Evolutionary conservation across 1,140 invertebrate species (phyloP).

Genomic region (Coptotermes formosanus): DNA sequence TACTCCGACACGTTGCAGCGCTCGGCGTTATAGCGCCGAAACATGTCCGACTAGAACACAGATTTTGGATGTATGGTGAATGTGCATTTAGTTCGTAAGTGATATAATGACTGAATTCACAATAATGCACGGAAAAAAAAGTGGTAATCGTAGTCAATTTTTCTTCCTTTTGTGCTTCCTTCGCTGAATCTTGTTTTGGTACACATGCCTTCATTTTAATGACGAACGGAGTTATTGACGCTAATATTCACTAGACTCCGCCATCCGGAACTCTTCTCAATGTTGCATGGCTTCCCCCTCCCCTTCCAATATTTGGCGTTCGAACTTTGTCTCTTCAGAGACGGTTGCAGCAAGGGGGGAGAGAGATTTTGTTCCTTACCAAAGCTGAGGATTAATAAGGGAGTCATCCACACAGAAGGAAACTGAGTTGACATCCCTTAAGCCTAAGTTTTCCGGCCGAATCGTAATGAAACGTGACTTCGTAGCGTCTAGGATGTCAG

Average conservation of each 20-base stretch:
- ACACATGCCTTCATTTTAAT: background rate
- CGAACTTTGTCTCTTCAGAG: background rate
- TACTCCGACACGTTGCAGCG: no score
- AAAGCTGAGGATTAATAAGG: background rate
- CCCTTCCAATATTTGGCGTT: background rate
- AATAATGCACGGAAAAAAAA: no score
- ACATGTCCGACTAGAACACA: no score
- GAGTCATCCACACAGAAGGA: constrained; percentile 3
- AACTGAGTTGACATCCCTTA: constrained; percentile 16
- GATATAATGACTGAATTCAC: no score
- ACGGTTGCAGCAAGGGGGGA: background rate
- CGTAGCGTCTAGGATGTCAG: background rate
- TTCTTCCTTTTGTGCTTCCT: no score
- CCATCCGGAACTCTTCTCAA: background rate
- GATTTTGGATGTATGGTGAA: no score
- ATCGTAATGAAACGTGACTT: background rate
- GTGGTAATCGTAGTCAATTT: no score
- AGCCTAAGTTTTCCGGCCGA: background rate
- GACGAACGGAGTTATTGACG: background rate
- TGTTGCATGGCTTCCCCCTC: background rate
- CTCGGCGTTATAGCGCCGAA: no score
- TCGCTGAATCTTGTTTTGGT: background rate
- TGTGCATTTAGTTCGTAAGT: no score
- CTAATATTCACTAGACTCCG: background rate
- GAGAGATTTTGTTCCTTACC: background rate